Conservation (phyloP, 2,888 invertebrate genomes). For the Incurvaria masculella region DNA sequence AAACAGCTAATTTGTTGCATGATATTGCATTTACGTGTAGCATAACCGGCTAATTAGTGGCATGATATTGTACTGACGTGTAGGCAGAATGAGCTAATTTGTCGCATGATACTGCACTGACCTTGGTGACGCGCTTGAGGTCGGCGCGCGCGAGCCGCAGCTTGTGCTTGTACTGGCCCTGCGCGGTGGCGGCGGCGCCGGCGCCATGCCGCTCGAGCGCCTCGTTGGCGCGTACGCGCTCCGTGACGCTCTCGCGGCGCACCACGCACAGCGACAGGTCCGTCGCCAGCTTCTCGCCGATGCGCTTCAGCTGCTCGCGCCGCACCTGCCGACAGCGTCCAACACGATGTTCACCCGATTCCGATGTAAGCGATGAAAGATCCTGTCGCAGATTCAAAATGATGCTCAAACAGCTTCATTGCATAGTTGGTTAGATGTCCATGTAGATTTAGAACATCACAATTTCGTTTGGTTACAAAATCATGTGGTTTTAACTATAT, state of each 20-base stretch:
- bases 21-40: too few species aligned
- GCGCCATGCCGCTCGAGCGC: constrained; percentile 39
- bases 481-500: too few species aligned
- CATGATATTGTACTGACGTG: too few species aligned
- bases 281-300: constrained; percentile 39
- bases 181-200: constrained; percentile 25
- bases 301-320: constrained; percentile 42
- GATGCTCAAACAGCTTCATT: too few species aligned
- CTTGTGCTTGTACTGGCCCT: constrained; percentile 38
- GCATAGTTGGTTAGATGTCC: too few species aligned
- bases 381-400: too few species aligned
- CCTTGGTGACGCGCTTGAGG: constrained; percentile 40
- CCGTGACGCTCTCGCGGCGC: constrained; percentile 40
- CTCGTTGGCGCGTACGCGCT: constrained; percentile 35
- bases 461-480: too few species aligned
- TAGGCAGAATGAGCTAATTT: too few species aligned
- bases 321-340: constrained; percentile 28
- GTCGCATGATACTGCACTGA: constrained; percentile 17
- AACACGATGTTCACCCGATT: background rate
- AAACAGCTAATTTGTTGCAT: too few species aligned
- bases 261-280: constrained; percentile 44
- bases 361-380: too few species aligned
- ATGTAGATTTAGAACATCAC: too few species aligned
- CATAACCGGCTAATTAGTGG: too few species aligned
- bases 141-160: constrained; percentile 39